A percentile compares a stretch with the other conserved stretches of the same genome.
phyloP scores from a whole-genome alignment of 2,797 vertebrate genomes.

The Euthynnus affinis region DNA sequence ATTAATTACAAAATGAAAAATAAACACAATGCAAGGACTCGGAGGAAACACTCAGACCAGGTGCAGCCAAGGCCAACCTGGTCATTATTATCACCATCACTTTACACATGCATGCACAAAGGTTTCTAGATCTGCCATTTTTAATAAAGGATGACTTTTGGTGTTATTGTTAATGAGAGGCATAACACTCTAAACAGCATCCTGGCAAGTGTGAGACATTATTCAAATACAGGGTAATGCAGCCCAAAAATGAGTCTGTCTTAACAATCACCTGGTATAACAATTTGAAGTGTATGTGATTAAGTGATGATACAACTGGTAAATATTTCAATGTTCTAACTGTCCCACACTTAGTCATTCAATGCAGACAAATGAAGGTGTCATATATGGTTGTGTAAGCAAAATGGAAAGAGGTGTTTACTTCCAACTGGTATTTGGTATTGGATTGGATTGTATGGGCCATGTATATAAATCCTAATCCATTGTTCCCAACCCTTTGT shows the following conservation, averaged over 20 bases:
- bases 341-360: constrained; percentile 3
- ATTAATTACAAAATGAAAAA: constrained; percentile 48
- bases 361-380: constrained; percentile 19
- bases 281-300: neutral
- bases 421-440: neutral
- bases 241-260: neutral
- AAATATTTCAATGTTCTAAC: neutral
- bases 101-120: constrained; percentile 21
- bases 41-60: constrained; percentile 17
- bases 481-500: constrained; percentile 43
- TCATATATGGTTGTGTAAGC: neutral
- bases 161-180: constrained; percentile 30
- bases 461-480: constrained; percentile 30
- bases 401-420: constrained; percentile 11
- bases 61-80: constrained; percentile 39
- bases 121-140: constrained; percentile 24
- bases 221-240: constrained; percentile 4
- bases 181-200: constrained; percentile 31
- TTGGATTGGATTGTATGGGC: neutral
- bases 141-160: constrained; percentile 31
- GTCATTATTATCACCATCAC: constrained; percentile 41
- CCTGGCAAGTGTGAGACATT: constrained; percentile 4
- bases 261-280: constrained; percentile 1
- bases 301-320: neutral
- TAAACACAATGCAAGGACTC: constrained; percentile 23